Conservation (phyloP, 2,888 invertebrate species). For the Chloroclystis v-ata region DNA sequence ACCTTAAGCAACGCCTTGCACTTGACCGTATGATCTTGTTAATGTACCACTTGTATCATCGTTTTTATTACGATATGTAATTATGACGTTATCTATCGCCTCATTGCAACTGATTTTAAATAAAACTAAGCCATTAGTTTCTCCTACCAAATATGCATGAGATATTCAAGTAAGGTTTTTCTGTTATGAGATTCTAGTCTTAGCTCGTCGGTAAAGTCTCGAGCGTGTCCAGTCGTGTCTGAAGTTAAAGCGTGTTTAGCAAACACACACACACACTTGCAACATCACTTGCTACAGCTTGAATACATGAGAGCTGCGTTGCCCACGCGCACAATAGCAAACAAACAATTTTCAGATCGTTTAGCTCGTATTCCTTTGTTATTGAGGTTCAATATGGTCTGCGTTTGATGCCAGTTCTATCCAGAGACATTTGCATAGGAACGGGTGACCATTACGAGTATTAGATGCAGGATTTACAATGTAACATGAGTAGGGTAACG, state of each 20-base stretch:
- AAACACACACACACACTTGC: conserved; percentile 56
- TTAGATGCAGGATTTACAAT: conserved; percentile 21
- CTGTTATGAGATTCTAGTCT: too few relatives aligned
- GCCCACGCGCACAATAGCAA: conserved; percentile 34
- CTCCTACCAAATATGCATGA: too few relatives aligned
- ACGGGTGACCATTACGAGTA: conserved; percentile 35
- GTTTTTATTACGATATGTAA: conserved; percentile 10
- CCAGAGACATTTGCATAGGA: conserved; percentile 38
- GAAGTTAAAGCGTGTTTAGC: conserved; percentile 75
- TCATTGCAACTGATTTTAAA: too few relatives aligned
- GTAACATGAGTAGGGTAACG: conserved; percentile 15
- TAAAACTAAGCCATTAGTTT: too few relatives aligned
- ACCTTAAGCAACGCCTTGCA: conserved; percentile 35
- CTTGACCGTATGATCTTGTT: conserved; percentile 36
- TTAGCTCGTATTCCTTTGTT: conserved; percentile 11
- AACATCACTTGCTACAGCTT: conserved; percentile 33
- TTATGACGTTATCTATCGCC: conserved; percentile 7
- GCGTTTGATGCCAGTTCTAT: conserved; percentile 14
- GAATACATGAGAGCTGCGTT: conserved; percentile 35
- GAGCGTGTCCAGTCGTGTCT: conserved; percentile 30
- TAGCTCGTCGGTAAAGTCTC: too few relatives aligned
- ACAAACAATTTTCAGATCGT: conserved; percentile 21
- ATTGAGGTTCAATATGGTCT: conserved; percentile 20
- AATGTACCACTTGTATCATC: conserved; percentile 11
- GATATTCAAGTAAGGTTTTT: too few relatives aligned